Evolutionary conservation across 2,888 invertebrate species (phyloP).

Genomic region (Drosophila siamana): DNA sequence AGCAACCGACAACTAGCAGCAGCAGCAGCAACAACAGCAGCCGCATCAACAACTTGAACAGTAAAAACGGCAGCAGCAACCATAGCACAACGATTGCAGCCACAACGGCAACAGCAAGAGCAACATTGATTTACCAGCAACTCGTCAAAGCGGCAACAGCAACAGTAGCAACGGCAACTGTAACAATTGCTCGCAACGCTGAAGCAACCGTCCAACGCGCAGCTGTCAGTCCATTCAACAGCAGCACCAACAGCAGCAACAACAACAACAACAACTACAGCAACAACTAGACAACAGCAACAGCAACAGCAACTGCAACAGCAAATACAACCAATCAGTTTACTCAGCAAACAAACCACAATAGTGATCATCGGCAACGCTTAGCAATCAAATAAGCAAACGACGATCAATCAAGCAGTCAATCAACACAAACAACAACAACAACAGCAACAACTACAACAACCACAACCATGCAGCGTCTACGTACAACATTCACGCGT

Average conservation of each 20-base stretch:
- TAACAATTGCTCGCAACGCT: slow-evolving; percentile 24
- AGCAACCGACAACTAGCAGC: slow-evolving; percentile 26
- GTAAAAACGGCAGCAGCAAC: slow-evolving; percentile 10
- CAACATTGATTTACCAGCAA: slow-evolving; percentile 22
- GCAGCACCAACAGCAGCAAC: slow-evolving; percentile 16
- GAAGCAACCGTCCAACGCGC: slow-evolving; percentile 41
- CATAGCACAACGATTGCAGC: slow-evolving; percentile 12
- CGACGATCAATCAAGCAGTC: neutral
- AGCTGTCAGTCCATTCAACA: slow-evolving; percentile 25
- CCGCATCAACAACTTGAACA: slow-evolving; percentile 25
- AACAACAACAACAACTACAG: slow-evolving; percentile 10
- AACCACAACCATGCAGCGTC: slow-evolving; percentile 84
- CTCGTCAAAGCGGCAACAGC: slow-evolving; percentile 3
- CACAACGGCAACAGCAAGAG: slow-evolving; percentile 13
- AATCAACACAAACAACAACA: neutral
- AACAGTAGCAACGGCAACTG: slow-evolving; percentile 15
- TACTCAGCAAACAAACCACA: slow-evolving; percentile 4
- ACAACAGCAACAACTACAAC: slow-evolving; percentile 6
- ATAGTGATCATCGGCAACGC: slow-evolving; percentile 2
- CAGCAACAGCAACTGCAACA: neutral
- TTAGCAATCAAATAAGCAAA: neutral
- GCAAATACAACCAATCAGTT: neutral
- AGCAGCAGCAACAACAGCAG: slow-evolving; percentile 25
- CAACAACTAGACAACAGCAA: slow-evolving; percentile 17
- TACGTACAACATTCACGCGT: slow-evolving; percentile 94